Base-by-base conservation (phyloP, 2,888 invertebrate species). In the Caenorhabditis sp. region DNA sequence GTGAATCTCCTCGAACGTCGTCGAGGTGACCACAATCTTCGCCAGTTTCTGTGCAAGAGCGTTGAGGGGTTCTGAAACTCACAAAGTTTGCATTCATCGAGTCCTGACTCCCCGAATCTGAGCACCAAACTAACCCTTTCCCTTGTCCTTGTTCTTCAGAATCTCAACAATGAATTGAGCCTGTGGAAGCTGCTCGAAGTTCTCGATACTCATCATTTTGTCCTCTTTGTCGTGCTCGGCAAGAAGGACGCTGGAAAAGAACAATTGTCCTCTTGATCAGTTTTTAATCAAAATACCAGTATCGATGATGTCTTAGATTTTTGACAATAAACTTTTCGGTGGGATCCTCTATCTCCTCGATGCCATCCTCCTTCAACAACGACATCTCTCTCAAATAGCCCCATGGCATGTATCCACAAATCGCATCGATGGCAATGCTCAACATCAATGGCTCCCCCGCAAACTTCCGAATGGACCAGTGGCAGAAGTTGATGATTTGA, bases 361-460 rank as follows among this genome's bases (percentile, higher is more conserved):
- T 3, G 6, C 7, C 28, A 22, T 8, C 16, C 8, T 66, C 66
- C 0, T 66, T 59, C 19, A n/a, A 10, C 8, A 76, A 49, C 7
- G 81, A 70, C 5, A 31, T 24, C 5, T 82, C 59, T 12, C 79
- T 26, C 12, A 79, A 12, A 41, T 79, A 63, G 22, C 31, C 38
- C 84, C 84, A 84, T 12, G 59, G 69, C 8, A 76, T 7, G 22
- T 31, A 79, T 41, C 75, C 84, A n/a, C 59, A 72, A 38, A 76
- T 72, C 28, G 84, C 84, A n/a, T 84, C 80, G 10, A 84, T 49
- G 0, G 84, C 75, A 8, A 77, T 69, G 4, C 72, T 61, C 8
- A 75, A 28, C 44, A 84, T 80, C 59, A 84, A 76, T 12, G 28
- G 44, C n/a, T 83, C 74, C 0, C 35, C 24, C 2, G 51, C 41